These are phyloP conservation scores for Cybosia mesomella DNA, from an alignment of 2,888 invertebrate genomes.

Conservation along the genomic window DNA sequence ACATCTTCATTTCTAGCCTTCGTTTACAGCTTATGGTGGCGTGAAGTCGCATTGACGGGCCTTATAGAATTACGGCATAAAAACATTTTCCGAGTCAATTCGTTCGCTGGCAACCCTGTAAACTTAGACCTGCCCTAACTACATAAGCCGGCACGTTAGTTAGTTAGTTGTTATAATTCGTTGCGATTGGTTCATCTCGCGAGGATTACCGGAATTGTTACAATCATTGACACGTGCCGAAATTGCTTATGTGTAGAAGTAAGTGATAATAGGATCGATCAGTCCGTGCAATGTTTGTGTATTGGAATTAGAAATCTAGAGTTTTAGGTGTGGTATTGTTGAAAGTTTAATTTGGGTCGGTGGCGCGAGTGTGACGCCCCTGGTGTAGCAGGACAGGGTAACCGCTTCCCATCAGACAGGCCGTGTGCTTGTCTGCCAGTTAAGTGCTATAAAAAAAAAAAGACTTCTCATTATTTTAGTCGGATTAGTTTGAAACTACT, in stretches of 20 bases:
- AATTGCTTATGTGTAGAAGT: constrained; percentile 7
- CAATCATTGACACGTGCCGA: constrained; percentile 10
- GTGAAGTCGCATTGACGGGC: no score
- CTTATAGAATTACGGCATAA: no score
- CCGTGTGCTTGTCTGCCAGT: no score
- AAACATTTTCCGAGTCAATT: background rate
- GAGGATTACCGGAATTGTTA: constrained; percentile 20
- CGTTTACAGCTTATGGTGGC: no score
- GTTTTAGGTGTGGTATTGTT: background rate
- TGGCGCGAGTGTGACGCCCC: no score
- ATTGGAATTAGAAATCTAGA: background rate
- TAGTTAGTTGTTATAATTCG: constrained; percentile 46
- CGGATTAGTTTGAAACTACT: no score
- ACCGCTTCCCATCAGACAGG: no score
- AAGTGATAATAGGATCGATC: constrained; percentile 26
- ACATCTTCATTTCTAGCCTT: no score
- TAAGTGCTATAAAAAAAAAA: no score
- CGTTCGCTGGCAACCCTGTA: constrained; percentile 29
- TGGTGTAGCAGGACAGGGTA: no score
- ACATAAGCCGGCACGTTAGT: constrained; percentile 42
- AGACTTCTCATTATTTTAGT: no score
- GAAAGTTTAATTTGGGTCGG: no score
- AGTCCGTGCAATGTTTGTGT: background rate
- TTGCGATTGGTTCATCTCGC: constrained; percentile 34
- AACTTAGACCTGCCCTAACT: constrained; percentile 35